Percentiles rank a stretch among this genome's conserved stretches.
Evolutionary conservation across 2,888 invertebrate species (phyloP).

Genomic region (Zelleria hepariella): DNA sequence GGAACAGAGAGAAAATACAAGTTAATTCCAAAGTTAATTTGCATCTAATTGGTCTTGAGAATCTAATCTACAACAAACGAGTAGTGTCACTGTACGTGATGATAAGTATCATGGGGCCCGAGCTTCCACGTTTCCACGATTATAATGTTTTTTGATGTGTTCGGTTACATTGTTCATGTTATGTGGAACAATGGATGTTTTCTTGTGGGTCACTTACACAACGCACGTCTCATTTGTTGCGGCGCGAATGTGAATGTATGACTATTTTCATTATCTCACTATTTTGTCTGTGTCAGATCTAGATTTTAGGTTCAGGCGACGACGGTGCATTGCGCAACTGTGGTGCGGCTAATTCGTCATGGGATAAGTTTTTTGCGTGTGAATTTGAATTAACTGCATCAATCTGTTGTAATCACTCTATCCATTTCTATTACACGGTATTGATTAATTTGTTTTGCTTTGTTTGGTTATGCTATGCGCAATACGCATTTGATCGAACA

Average conservation of each 20-base stretch:
- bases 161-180: slow-evolving; percentile 37
- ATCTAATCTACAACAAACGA: background rate
- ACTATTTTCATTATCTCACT: slow-evolving; percentile 19
- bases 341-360: slow-evolving; percentile 17
- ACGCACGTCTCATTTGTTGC: slow-evolving; percentile 24
- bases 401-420: background rate
- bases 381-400: slow-evolving; percentile 3
- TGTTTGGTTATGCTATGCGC: background rate
- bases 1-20: slow-evolving; percentile 28
- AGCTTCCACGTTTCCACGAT: slow-evolving; percentile 46
- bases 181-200: slow-evolving; percentile 45
- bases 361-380: slow-evolving; percentile 6
- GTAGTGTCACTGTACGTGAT: slow-evolving; percentile 12
- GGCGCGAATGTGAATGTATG: slow-evolving; percentile 17
- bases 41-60: background rate
- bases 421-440: background rate
- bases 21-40: background rate
- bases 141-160: slow-evolving; percentile 37
- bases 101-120: slow-evolving; percentile 24
- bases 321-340: slow-evolving; percentile 17
- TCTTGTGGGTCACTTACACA: slow-evolving; percentile 39
- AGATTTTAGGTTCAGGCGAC: slow-evolving; percentile 14
- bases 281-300: slow-evolving; percentile 17
- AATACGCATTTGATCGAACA: background rate
- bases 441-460: background rate